Base-by-base conservation (phyloP, 1,140 invertebrate species). In the Diplogasteroides magnus region DNA sequence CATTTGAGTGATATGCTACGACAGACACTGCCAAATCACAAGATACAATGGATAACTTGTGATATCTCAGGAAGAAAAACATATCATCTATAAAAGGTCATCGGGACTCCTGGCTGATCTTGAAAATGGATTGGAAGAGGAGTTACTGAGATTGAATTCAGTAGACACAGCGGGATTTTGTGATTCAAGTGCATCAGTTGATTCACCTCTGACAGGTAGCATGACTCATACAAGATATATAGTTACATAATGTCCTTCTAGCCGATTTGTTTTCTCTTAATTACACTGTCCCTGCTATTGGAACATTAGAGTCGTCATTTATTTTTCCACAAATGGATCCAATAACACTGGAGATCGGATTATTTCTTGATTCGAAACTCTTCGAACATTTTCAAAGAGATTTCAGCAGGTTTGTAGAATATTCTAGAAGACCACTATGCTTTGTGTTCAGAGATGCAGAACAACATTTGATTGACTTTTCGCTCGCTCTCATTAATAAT, bases 301-400 rank as follows among this genome's bases (percentile, higher is more conserved):
- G 79, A 2, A 74, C 77, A 48, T 68, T 82, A 2, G 82, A 82
- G 58, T 82, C 79, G n/a, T 72, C 82, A 6, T 80, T 82, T 63
- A 82, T 83, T 55, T 82, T 83, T 58, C 80, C 80, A 15, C 79
- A 83, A 67, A 69, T 83, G 61, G 80, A 82, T 64, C 81, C 81
- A 23, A 81, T 82, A 14, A 82, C 81, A 31, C 68, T 82, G 55
- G 80, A 81, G 71, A 81, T 83, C 32, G 80, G 72, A 13, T 74
- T 82, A n/a, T 82, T 82, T 59, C 29, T 82, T 1, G 80, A 82
- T 61, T 77, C 80, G 19, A 69, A 78, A 59, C 77, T 82, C 13
- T 82, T 64, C 56, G 79, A 83, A 58, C 80, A 82, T 61, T 82
- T 82, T 68, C 57, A 74, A 61, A 65, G 78, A 29, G 82, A 79